phyloP scores from a whole-genome alignment of 2,113 vertebrate species.

The Pachycephala philippinensis region DNA sequence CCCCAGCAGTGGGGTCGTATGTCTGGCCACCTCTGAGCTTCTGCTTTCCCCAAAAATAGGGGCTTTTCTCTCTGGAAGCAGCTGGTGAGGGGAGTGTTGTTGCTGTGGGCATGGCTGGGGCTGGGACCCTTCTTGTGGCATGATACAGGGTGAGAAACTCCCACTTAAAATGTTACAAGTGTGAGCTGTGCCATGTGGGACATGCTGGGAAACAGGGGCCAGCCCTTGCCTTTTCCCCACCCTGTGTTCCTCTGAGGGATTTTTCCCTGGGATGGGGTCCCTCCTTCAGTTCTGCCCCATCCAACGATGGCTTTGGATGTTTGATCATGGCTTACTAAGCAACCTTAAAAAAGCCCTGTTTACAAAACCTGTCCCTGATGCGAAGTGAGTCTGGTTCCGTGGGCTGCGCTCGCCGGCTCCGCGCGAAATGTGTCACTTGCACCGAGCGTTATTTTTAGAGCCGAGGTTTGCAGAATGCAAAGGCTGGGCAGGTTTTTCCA shows the following conservation, averaged over 20 bases:
- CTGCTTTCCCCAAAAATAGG: background rate
- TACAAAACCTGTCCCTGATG: conserved; percentile 14
- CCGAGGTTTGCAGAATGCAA: conserved; percentile 23
- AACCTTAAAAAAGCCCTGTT: background rate
- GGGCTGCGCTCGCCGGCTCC: conserved; percentile 9
- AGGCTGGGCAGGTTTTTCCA: conserved; percentile 35
- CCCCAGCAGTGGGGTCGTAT: accelerated
- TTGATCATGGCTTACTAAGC: background rate
- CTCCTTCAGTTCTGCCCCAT: background rate
- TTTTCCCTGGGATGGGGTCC: background rate
- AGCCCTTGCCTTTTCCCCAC: background rate
- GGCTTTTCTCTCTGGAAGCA: background rate
- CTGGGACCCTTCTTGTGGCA: background rate
- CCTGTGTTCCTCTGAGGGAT: accelerated
- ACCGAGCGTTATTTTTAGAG: conserved; percentile 30
- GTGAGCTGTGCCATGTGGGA: background rate
- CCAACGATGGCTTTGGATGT: background rate
- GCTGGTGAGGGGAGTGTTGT: background rate
- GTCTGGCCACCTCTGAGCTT: background rate
- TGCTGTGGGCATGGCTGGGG: background rate
- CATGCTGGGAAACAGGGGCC: accelerated
- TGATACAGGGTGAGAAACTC: background rate
- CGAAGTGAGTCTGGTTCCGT: conserved; percentile 11
- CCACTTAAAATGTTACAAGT: background rate
- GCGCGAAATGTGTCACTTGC: conserved; percentile 19